Evolutionary conservation across 2,113 vertebrate species (phyloP).

Genomic region (Polypterus bichir): DNA sequence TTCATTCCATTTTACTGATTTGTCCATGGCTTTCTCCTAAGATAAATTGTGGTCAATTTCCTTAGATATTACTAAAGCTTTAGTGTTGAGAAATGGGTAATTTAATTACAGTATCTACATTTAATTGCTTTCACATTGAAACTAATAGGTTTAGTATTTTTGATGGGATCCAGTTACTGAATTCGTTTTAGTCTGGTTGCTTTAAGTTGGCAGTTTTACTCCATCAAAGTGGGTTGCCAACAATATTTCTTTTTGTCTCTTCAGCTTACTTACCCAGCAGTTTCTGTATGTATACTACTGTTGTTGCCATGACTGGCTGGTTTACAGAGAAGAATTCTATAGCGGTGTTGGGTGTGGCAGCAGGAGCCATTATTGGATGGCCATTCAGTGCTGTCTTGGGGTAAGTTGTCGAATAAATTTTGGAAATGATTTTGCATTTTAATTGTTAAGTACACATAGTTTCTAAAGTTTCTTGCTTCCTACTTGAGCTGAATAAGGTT

Average conservation of each 20-base stretch:
- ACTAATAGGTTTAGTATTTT: not conserved
- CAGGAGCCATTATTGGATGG: slow-evolving; percentile 82
- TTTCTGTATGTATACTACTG: slow-evolving; percentile 91
- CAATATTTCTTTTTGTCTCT: slow-evolving; percentile 1
- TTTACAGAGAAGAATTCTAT: slow-evolving; percentile 76
- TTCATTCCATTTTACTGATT: too few species aligned
- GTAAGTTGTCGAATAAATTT: slow-evolving; percentile 40
- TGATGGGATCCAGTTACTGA: too few species aligned
- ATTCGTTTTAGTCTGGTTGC: too few species aligned
- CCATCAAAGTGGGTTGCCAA: too few species aligned
- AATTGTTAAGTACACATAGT: too few species aligned
- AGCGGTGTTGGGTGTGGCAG: slow-evolving; percentile 76
- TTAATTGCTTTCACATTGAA: not conserved
- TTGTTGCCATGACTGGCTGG: slow-evolving; percentile 92
- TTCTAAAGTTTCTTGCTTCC: too few species aligned
- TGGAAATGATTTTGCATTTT: too few species aligned
- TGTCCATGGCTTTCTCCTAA: too few species aligned
- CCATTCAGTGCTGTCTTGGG: slow-evolving; percentile 85
- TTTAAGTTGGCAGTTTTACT: too few species aligned
- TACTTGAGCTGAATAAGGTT: too few species aligned
- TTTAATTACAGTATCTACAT: not conserved
- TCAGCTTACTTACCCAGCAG: slow-evolving; percentile 88
- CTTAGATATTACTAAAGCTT: too few species aligned
- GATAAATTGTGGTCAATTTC: too few species aligned
- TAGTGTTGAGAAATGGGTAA: not conserved